Evolutionary conservation across 35 echinoderm and acorn worm species (phyloP).

Genomic region (Heliocidaris tuberculata): DNA sequence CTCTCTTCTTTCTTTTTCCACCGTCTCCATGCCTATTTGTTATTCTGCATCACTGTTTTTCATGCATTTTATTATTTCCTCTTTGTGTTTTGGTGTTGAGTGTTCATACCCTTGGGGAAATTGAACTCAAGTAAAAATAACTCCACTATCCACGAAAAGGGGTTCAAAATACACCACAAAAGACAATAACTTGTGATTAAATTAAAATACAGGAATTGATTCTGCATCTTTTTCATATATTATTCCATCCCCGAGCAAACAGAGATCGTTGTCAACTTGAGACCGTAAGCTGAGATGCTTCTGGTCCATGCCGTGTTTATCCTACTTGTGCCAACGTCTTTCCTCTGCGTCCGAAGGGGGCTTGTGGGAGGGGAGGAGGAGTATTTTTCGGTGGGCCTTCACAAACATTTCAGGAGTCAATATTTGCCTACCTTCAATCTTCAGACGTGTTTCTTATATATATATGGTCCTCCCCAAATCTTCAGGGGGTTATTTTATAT

Average conservation of each 20-base stretch:
- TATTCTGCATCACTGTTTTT: neutral
- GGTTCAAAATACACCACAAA: neutral
- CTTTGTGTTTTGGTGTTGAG: too few species aligned
- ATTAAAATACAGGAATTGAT: neutral
- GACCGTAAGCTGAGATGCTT: neutral
- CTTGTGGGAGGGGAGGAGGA: neutral
- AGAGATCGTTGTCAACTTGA: neutral
- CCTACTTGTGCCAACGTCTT: neutral
- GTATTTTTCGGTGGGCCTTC: neutral
- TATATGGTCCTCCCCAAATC: neutral
- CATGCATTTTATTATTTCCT: neutral
- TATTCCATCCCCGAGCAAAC: neutral
- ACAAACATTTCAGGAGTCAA: conserved; percentile 4
- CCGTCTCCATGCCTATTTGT: neutral
- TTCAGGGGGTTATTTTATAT: neutral
- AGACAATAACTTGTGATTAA: neutral
- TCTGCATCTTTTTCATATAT: neutral
- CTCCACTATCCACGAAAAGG: neutral
- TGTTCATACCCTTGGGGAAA: neutral
- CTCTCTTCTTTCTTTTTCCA: too few species aligned
- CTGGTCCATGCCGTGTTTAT: neutral
- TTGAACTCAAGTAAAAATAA: neutral
- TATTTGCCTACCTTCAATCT: neutral
- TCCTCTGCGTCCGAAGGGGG: neutral
- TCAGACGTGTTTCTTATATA: neutral